These are phyloP conservation scores for Cheilosia impressa DNA, from an alignment of 2,888 invertebrate genomes.

Conservation along the genomic window DNA sequence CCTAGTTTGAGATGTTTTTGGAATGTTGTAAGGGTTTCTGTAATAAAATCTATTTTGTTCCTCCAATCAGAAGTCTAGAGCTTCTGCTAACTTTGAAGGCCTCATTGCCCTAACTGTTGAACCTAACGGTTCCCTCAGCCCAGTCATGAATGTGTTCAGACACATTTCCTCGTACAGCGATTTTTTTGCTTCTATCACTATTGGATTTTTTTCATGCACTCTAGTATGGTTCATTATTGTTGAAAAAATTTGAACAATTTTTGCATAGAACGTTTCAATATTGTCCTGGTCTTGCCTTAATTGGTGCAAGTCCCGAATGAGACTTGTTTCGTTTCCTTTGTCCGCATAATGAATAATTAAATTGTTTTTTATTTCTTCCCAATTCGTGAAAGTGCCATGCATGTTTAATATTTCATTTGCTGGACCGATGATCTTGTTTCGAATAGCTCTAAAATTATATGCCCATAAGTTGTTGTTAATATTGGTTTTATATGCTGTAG, in stretches of 20 bases:
- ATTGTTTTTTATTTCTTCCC: slow-evolving; percentile 31
- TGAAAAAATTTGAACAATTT: slow-evolving; percentile 51
- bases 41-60: slow-evolving; percentile 57
- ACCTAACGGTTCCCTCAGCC: slow-evolving; percentile 40
- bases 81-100: slow-evolving; percentile 30
- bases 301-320: slow-evolving; percentile 35
- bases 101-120: slow-evolving; percentile 45
- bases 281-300: slow-evolving; percentile 15
- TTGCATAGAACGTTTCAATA: slow-evolving; percentile 39
- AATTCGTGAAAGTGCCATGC: slow-evolving; percentile 44
- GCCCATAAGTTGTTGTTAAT: not conserved
- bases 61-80: slow-evolving; percentile 42
- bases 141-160: slow-evolving; percentile 38
- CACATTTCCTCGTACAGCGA: slow-evolving; percentile 50
- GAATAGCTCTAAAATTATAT: slow-evolving; percentile 42
- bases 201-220: slow-evolving; percentile 24
- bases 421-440: slow-evolving; percentile 58
- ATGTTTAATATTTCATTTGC: slow-evolving; percentile 62
- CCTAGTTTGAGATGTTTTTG: not conserved
- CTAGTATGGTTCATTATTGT: slow-evolving; percentile 46
- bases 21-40: not conserved
- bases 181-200: slow-evolving; percentile 33
- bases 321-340: slow-evolving; percentile 26
- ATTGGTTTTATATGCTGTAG: not conserved
- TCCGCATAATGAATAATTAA: slow-evolving; percentile 35